A percentile compares a stretch with the other conserved stretches of the same genome.
These are phyloP conservation scores for Patella pellucida DNA, from an alignment of 2,888 invertebrate genomes.

Conservation along the genomic window DNA sequence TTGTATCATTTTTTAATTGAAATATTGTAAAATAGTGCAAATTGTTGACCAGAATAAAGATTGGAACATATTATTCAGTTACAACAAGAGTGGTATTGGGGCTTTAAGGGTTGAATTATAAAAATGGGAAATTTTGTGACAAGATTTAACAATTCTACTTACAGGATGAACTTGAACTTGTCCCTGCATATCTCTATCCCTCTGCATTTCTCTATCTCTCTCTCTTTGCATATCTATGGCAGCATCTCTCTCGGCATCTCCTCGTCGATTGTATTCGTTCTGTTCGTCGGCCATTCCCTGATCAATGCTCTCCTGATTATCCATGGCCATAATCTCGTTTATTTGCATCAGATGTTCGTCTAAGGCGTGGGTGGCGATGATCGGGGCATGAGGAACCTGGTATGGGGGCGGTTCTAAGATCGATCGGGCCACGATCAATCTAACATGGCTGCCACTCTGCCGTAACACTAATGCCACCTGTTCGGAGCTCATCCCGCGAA, in stretches of 20 bases:
- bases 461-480: slow-evolving; percentile 92
- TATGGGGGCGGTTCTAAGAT: slow-evolving; percentile 58
- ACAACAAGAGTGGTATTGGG: no score
- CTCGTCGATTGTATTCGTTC: neutral
- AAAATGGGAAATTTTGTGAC: no score
- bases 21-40: no score
- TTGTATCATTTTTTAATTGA: no score
- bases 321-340: slow-evolving; percentile 43
- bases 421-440: slow-evolving; percentile 89
- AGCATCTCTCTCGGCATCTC: neutral
- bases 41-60: no score
- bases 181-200: slow-evolving; percentile 33
- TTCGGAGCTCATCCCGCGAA: slow-evolving; percentile 96
- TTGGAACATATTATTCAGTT: no score
- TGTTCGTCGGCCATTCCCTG: neutral
- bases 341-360: slow-evolving; percentile 84
- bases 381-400: slow-evolving; percentile 79
- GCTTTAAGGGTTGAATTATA: no score
- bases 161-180: slow-evolving; percentile 58
- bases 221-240: no score
- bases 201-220: no score
- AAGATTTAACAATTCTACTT: slow-evolving; percentile 20
- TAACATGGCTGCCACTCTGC: slow-evolving; percentile 94
- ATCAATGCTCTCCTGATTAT: slow-evolving; percentile 17
- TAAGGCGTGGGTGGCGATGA: slow-evolving; percentile 90